Conservation (phyloP, 2,888 invertebrate species). For the Erebia ligea region DNA sequence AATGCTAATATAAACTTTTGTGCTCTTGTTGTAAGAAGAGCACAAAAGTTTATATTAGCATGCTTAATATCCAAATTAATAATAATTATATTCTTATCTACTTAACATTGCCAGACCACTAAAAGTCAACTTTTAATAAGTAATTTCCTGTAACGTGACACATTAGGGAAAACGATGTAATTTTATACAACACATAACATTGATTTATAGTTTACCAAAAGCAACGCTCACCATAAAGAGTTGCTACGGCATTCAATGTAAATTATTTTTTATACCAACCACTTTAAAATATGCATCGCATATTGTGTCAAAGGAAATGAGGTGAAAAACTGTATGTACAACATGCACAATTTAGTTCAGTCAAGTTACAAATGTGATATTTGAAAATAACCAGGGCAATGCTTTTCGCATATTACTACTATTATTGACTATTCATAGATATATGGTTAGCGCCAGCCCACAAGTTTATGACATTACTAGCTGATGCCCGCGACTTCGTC, state of each 20-base stretch:
- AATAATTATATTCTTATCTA: too few species aligned
- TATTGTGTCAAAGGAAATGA: slow-evolving; percentile 17
- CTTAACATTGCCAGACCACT: background rate
- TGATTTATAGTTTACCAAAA: slow-evolving; percentile 9
- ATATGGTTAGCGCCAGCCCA: too few species aligned
- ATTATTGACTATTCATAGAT: background rate
- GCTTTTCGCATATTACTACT: background rate
- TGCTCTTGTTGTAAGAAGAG: too few species aligned
- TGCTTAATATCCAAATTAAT: background rate
- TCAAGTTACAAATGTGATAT: background rate
- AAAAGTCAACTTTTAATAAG: background rate
- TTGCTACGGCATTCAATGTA: slow-evolving; percentile 17
- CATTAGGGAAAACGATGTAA: slow-evolving; percentile 4
- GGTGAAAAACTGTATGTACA: background rate
- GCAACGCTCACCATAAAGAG: background rate
- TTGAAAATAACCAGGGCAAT: background rate
- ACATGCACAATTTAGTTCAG: background rate
- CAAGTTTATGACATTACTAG: too few species aligned
- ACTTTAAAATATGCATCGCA: background rate
- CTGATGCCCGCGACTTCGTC: too few species aligned
- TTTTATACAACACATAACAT: slow-evolving; percentile 10
- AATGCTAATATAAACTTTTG: background rate
- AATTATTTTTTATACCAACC: slow-evolving; percentile 8
- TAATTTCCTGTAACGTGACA: slow-evolving; percentile 9
- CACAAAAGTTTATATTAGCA: too few species aligned